A percentile compares a stretch with the other conserved stretches of the same genome.
These are phyloP conservation scores for Panthera uncia DNA, from an alignment of 2,113 vertebrate genomes.

Conservation along the genomic window DNA sequence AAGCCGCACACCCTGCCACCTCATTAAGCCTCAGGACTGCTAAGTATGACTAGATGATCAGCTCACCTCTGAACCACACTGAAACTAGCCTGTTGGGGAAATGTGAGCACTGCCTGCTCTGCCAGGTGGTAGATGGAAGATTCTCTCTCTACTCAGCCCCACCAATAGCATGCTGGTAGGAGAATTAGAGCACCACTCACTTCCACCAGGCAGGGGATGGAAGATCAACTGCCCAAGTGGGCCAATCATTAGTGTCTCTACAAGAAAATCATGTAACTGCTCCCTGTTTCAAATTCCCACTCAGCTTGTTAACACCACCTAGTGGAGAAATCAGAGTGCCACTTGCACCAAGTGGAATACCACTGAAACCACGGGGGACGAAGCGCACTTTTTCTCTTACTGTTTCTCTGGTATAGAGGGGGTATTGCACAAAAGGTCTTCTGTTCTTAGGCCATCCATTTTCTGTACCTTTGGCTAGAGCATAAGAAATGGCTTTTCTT, in stretches of 20 bases:
- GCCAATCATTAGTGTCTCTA: not conserved
- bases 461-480: not conserved
- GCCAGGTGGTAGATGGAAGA: not conserved
- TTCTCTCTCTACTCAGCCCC: not conserved
- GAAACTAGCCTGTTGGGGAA: not conserved
- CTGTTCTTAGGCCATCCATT: slow-evolving; percentile 2
- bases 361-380: not conserved
- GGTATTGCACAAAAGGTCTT: not conserved
- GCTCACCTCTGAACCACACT: not conserved
- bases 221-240: not conserved
- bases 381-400: not conserved
- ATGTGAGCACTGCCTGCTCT: not conserved
- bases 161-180: not conserved
- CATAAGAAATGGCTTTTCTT: not conserved
- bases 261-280: not conserved
- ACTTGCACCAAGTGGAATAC: not conserved
- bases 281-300: slow-evolving; percentile 6
- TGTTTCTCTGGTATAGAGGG: not conserved
- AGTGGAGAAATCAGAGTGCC: slow-evolving; percentile 23
- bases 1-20: not conserved
- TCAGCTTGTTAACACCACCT: not conserved
- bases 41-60: not conserved
- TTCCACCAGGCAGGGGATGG: not conserved
- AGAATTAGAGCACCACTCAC: not conserved
- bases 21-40: not conserved